Percentiles rank a stretch among this genome's conserved stretches.
phyloP scores from a whole-genome alignment of 2,797 vertebrate genomes.

The Apogon talboti region DNA sequence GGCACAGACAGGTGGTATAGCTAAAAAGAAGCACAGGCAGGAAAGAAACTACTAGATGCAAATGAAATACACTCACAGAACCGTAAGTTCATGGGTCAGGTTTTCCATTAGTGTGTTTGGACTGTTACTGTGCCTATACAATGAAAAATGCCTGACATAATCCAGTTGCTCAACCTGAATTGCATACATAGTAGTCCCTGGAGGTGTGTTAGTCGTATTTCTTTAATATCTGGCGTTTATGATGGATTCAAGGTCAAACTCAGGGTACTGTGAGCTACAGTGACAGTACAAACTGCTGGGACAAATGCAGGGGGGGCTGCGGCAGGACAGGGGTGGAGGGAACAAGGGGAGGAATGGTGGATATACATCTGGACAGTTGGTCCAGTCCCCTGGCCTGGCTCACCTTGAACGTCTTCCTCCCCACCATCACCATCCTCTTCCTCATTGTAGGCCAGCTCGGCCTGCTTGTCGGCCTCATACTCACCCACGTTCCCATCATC shows the following conservation, averaged over 20 bases:
- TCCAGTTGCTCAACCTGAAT: conserved; percentile 23
- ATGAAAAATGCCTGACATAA: conserved; percentile 1
- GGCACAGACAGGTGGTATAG: conserved; percentile 77
- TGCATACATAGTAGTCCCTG: conserved; percentile 20
- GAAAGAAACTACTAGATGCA: conserved; percentile 58
- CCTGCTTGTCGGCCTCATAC: conserved; percentile 99
- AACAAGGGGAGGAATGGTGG: conserved; percentile 75
- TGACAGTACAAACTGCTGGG: conserved; percentile 47
- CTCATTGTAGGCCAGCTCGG: conserved; percentile 99
- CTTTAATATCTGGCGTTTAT: conserved; percentile 13
- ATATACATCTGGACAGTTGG: conserved; percentile 78
- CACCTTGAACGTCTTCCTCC: conserved; percentile 99
- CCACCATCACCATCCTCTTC: conserved; percentile 99
- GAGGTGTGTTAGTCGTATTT: conserved; percentile 20
- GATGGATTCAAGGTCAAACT: conserved; percentile 61
- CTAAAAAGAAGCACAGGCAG: conserved; percentile 66
- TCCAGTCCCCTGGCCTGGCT: conserved; percentile 85
- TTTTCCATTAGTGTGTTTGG: conserved; percentile 13
- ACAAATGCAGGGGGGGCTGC: conserved; percentile 58
- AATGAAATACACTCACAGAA: conserved; percentile 79
- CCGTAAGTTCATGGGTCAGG: conserved; percentile 65
- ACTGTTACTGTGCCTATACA: conserved; percentile 9
- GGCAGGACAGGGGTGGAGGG: conserved; percentile 68
- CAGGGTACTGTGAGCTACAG: conserved; percentile 76
- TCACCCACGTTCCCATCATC: conserved; percentile 99